phyloP scores from a whole-genome alignment of 2,797 vertebrate species.

The Protonibea diacanthus region DNA sequence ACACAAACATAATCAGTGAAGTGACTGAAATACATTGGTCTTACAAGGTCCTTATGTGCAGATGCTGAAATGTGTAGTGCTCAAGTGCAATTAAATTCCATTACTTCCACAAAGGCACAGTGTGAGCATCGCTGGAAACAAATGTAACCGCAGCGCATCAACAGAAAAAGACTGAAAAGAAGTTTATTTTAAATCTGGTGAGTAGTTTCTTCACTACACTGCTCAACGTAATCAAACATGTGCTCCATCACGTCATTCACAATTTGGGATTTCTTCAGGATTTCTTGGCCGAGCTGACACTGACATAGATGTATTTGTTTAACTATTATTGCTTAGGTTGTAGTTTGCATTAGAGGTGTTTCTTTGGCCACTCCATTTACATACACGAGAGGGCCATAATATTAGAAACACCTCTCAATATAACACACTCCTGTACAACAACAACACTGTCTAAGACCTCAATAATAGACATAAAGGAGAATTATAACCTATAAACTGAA shows the following conservation, averaged over 20 bases:
- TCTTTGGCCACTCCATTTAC: too few species aligned
- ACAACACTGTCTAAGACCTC: too few species aligned
- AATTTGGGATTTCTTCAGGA: background rate
- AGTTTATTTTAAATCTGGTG: background rate
- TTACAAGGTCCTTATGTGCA: conserved; percentile 21
- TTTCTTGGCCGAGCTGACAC: background rate
- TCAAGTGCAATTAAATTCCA: conserved; percentile 62
- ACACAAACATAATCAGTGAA: background rate
- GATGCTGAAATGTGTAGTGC: conserved; percentile 27
- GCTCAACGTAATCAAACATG: background rate
- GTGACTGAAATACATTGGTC: conserved; percentile 31
- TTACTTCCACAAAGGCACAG: conserved; percentile 31
- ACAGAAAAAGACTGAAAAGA: conserved; percentile 8
- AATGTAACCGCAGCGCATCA: background rate
- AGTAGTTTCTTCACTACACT: background rate
- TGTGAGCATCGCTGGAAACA: conserved; percentile 1
- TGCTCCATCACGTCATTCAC: background rate
- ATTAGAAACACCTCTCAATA: too few species aligned
- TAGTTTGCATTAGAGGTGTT: too few species aligned
- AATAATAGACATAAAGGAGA: too few species aligned
- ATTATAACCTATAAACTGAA: too few species aligned
- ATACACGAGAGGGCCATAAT: too few species aligned
- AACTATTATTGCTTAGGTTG: too few species aligned
- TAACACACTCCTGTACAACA: too few species aligned
- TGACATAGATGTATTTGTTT: too few species aligned